phyloP scores from a whole-genome alignment of 2,113 vertebrate genomes.

The Cygnus buccinator region DNA sequence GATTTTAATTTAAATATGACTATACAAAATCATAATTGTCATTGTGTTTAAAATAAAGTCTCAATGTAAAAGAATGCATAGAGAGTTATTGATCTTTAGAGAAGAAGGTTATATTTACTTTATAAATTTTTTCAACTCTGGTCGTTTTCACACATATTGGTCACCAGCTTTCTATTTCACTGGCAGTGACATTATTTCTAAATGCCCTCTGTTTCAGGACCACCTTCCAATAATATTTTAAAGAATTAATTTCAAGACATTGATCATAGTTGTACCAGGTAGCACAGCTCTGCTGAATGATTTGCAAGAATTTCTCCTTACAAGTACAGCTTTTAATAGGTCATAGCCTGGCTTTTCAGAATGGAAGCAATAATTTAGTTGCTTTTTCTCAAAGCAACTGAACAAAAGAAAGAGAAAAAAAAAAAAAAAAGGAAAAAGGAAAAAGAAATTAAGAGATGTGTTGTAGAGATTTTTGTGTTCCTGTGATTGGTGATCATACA shows the following conservation, averaged over 20 bases:
- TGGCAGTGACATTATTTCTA: background rate
- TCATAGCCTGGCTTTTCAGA: background rate
- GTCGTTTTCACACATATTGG: background rate
- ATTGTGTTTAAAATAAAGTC: slow-evolving; percentile 37
- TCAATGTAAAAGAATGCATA: background rate
- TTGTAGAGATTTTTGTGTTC: background rate
- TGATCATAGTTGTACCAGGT: background rate
- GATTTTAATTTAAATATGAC: slow-evolving; percentile 67
- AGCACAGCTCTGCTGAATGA: background rate
- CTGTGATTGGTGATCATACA: background rate
- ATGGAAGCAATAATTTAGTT: background rate
- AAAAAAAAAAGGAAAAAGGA: background rate
- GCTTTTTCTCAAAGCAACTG: background rate
- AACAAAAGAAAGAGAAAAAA: background rate
- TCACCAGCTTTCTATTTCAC: slow-evolving; percentile 9
- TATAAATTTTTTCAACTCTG: background rate
- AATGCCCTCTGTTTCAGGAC: slow-evolving; percentile 27
- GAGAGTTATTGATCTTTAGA: slow-evolving; percentile 38
- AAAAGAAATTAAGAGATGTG: background rate
- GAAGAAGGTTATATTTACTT: background rate
- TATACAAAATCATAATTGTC: slow-evolving; percentile 36
- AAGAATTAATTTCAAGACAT: slow-evolving; percentile 33
- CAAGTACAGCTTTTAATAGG: background rate
- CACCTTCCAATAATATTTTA: slow-evolving; percentile 36
- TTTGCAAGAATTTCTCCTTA: background rate